Base-by-base conservation (phyloP, 2,888 invertebrate species). In the Caenorhabditis macrosperma region DNA sequence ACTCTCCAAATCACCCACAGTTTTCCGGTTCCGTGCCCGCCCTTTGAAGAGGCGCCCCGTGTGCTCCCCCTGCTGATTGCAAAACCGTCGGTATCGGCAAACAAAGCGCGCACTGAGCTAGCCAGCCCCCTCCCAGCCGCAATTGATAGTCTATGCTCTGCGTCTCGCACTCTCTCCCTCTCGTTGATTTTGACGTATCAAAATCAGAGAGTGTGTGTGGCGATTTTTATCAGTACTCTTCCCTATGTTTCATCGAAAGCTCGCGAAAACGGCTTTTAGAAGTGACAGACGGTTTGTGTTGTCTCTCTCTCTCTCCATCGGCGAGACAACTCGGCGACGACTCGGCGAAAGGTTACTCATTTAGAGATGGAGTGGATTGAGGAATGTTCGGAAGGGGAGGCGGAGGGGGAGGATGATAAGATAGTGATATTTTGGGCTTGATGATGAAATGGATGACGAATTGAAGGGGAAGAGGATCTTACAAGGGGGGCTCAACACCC, bases 181-280 rank as follows among this genome's bases (percentile, higher is more conserved):
- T 4, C 38, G 72, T 78, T 78, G 78, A 71, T 68, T 72, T 78
- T 78, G 78, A 78, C 78, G 78, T 78, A 78, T 78, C 77, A 50
- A 77, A 77, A 75, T 75, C 75, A 75, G n/a, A n/a, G n/a, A n/a
- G n/a, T n/a, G 67, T 75, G 59, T 33, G 52, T n/a, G 26, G 50
- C 28, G 10, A 12, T 26, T 33, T 38, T 17, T 24, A 24, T 24
- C 46, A 46, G 48, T 33, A 50, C 22, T 24, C 15, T 12, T n/a
- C 30, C 2, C 24, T 30, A 30, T 35, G 30, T 24, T n/a, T 15
- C 17, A 26, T 28, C 7, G 50, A 48, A 30, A 38, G 48, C 15
- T 20, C 48, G 35, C 48, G 38, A 38, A 63, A n/a, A 63, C 55
- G 61, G 63, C 38, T 63, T 74, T 74, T 74, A 74, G 74, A 74